Conservation (phyloP, 2,113 vertebrate genomes). For the Tachuris rubrigastra region DNA sequence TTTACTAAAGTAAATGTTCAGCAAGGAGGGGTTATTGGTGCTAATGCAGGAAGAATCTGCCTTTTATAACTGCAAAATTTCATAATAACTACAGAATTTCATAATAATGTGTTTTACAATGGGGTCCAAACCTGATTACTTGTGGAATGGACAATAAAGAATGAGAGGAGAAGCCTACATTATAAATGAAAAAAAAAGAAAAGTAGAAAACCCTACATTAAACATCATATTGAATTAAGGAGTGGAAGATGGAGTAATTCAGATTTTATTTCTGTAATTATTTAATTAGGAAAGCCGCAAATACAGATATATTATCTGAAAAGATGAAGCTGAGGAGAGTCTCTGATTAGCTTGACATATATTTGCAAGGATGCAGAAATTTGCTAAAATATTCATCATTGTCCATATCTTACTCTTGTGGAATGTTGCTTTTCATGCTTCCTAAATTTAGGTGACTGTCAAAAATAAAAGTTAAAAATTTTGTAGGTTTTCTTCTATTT, state of each 20-base stretch:
- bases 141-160: background rate
- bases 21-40: background rate
- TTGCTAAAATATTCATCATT: background rate
- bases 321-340: background rate
- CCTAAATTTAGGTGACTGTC: background rate
- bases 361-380: background rate
- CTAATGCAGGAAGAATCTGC: conserved; percentile 2
- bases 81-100: background rate
- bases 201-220: accelerated
- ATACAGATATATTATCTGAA: background rate
- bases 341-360: background rate
- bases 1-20: background rate
- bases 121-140: background rate
- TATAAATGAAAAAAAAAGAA: background rate
- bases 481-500: background rate
- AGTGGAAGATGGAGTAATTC: background rate
- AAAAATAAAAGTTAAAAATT: background rate
- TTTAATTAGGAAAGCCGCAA: background rate
- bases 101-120: background rate
- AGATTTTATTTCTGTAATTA: background rate
- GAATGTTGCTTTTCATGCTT: background rate
- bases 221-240: background rate
- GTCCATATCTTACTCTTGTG: accelerated
- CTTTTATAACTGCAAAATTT: background rate
- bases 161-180: background rate